phyloP scores from a whole-genome alignment of 2,113 vertebrate species.

The Pundamilia nyererei region DNA sequence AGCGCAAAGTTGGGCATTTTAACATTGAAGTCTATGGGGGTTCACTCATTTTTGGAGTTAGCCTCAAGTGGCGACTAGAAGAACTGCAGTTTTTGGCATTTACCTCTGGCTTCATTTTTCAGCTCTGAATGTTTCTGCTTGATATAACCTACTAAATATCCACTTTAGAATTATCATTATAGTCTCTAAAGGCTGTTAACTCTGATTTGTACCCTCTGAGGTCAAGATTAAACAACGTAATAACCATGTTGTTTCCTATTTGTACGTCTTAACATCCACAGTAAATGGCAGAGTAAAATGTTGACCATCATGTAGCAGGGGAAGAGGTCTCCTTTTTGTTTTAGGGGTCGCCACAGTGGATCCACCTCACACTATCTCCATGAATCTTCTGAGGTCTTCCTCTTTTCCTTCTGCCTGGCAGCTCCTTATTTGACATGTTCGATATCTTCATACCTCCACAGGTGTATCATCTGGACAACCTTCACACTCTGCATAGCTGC shows the following conservation, averaged over 20 bases:
- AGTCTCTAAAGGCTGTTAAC: not conserved
- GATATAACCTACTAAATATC: not conserved
- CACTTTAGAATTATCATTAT: not conserved
- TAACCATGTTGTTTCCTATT: not conserved
- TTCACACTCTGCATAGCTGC: not conserved
- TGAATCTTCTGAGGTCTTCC: not conserved
- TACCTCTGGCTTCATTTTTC: not conserved
- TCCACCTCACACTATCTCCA: not conserved
- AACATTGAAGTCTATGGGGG: not conserved
- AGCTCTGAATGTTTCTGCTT: not conserved
- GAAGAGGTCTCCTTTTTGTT: not conserved
- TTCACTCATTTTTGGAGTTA: not conserved
- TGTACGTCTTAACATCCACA: not conserved
- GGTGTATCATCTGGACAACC: not conserved
- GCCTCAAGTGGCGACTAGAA: not conserved
- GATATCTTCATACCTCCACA: not conserved
- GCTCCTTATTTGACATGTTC: not conserved
- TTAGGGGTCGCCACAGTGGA: not conserved
- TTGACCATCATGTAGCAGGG: not conserved
- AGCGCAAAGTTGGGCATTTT: not conserved
- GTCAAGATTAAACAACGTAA: rapidly evolving
- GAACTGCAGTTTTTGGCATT: not conserved
- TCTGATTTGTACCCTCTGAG: not conserved
- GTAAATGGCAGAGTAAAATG: not conserved
- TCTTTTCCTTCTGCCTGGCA: not conserved